A percentile compares a stretch with the other conserved stretches of the same genome.
phyloP scores from a whole-genome alignment of 92 coral and sea anemone species.

The Phenganax subtilis region DNA sequence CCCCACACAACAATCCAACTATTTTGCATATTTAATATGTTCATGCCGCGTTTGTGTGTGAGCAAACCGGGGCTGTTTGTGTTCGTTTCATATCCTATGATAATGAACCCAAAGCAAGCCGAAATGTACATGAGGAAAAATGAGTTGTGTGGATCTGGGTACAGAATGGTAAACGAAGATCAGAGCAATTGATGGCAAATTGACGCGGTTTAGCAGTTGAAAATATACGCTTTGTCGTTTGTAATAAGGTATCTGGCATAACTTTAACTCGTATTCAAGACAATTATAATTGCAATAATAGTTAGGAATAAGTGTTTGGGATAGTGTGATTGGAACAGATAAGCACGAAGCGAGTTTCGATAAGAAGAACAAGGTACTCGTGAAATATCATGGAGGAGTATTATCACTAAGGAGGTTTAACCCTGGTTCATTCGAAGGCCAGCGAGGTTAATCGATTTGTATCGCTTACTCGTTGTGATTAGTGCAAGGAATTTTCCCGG shows the following conservation, averaged over 20 bases:
- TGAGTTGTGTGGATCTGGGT: too few species aligned
- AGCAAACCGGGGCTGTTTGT: conserved; percentile 31
- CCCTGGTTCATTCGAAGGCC: neutral
- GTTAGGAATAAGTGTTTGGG: conserved; percentile 16
- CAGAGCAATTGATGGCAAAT: too few species aligned
- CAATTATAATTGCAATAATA: conserved; percentile 35
- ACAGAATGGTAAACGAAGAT: too few species aligned
- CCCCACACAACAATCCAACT: conserved; percentile 31
- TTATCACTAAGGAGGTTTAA: neutral
- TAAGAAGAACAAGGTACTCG: neutral
- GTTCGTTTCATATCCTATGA: conserved; percentile 2
- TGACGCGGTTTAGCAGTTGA: neutral
- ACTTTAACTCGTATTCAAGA: neutral
- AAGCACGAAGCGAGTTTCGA: neutral
- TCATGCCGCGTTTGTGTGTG: conserved; percentile 22
- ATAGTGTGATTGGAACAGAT: conserved; percentile 23
- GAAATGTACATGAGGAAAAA: neutral
- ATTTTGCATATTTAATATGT: conserved; percentile 40
- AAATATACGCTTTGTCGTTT: too few species aligned
- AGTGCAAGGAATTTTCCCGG: conserved; percentile 2
- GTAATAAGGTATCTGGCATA: conserved; percentile 6
- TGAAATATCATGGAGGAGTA: too few species aligned
- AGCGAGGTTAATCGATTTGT: conserved; percentile 34
- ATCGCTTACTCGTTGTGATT: conserved; percentile 16
- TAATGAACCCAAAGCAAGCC: neutral